Percentiles rank a stretch among this genome's conserved stretches.
phyloP scores from a whole-genome alignment of 2,113 vertebrate genomes.

The Lepus americanus region DNA sequence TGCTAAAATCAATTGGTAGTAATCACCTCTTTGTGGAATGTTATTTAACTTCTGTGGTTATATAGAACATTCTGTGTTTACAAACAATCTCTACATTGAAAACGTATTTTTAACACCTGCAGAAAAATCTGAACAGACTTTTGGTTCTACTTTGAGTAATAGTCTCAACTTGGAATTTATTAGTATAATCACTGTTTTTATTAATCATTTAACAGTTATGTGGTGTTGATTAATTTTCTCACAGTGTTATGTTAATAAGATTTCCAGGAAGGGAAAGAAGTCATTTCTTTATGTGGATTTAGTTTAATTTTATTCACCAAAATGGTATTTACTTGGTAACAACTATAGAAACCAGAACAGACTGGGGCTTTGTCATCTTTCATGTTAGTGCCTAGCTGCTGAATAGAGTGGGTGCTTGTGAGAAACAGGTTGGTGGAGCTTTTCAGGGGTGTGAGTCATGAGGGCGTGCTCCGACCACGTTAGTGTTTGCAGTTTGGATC shows the following conservation, averaged over 20 bases:
- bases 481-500: constrained; percentile 44
- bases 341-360: constrained; percentile 68
- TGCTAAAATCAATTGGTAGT: constrained; percentile 68
- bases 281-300: constrained; percentile 55
- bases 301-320: constrained; percentile 77
- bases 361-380: constrained; percentile 68
- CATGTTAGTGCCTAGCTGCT: constrained; percentile 70
- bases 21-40: constrained; percentile 73
- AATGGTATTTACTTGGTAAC: constrained; percentile 73
- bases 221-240: constrained; percentile 69
- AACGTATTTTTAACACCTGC: constrained; percentile 72
- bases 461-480: not conserved
- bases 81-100: constrained; percentile 80
- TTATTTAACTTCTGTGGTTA: constrained; percentile 57
- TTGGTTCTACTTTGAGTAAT: constrained; percentile 65
- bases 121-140: constrained; percentile 62
- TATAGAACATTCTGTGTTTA: constrained; percentile 61
- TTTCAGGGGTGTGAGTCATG: constrained; percentile 53
- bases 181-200: constrained; percentile 80
- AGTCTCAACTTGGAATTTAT: constrained; percentile 65
- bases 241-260: constrained; percentile 52
- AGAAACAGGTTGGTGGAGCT: constrained; percentile 65
- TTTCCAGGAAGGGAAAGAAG: constrained; percentile 63
- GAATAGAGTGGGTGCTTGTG: constrained; percentile 68
- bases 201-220: constrained; percentile 77